A percentile compares a stretch with the other conserved stretches of the same genome.
These are phyloP conservation scores for Isoperla grammatica DNA, from an alignment of 2,888 invertebrate genomes.

Conservation along the genomic window DNA sequence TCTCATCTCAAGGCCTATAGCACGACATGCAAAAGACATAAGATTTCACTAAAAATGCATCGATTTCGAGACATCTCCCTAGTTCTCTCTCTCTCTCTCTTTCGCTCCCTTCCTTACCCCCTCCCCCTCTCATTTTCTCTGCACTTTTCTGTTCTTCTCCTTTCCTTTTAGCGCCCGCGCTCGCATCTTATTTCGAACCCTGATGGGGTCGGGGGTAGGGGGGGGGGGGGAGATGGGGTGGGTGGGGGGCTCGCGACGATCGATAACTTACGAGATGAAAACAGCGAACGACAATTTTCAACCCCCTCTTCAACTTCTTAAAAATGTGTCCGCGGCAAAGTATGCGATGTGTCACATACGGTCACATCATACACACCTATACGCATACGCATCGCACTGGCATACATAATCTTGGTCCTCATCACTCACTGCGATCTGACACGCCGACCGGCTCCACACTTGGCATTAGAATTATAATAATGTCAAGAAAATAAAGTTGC, in stretches of 20 bases:
- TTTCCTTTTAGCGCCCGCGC: slow-evolving; percentile 12
- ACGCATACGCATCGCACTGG: too few relatives aligned
- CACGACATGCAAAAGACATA: slow-evolving; percentile 34
- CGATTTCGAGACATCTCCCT: slow-evolving; percentile 30
- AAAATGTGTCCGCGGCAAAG: background rate
- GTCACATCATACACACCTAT: too few relatives aligned
- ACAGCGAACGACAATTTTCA: slow-evolving; percentile 28
- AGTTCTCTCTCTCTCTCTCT: slow-evolving; percentile 19
- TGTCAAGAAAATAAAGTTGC: too few relatives aligned
- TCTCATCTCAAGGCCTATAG: background rate
- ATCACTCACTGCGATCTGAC: too few relatives aligned
- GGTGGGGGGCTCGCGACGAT: slow-evolving; percentile 36
- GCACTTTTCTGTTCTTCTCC: background rate
- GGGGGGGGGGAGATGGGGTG: slow-evolving; percentile 46
- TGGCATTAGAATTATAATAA: too few relatives aligned
- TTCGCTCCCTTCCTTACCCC: slow-evolving; percentile 10
- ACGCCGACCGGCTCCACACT: too few relatives aligned
- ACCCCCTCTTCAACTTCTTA: slow-evolving; percentile 15
- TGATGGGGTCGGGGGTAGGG: slow-evolving; percentile 21
- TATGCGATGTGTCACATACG: too few relatives aligned
- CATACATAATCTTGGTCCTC: too few relatives aligned
- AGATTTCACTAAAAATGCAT: slow-evolving; percentile 35
- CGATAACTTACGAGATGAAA: slow-evolving; percentile 28
- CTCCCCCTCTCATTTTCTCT: slow-evolving; percentile 14
- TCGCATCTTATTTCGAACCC: slow-evolving; percentile 19